Percentiles rank a stretch among this genome's conserved stretches.
phyloP scores from a whole-genome alignment of 2,888 invertebrate genomes.

The Hoplodrina ambigua region DNA sequence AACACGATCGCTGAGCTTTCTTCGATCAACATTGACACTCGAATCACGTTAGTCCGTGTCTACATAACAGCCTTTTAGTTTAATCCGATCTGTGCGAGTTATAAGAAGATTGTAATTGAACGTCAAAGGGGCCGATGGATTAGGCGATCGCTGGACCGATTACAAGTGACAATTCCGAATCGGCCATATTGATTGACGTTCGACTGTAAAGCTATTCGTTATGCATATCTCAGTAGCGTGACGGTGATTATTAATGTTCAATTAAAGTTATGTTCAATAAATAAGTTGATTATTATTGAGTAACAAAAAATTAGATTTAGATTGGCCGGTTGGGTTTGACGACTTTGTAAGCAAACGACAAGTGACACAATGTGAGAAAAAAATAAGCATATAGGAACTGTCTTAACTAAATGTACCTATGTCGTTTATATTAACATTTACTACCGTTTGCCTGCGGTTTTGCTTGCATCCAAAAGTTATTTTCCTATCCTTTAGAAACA shows the following conservation, averaged over 20 bases:
- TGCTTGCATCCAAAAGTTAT: no score
- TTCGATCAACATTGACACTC: constrained; percentile 71
- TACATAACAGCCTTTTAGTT: constrained; percentile 85
- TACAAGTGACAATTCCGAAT: constrained; percentile 81
- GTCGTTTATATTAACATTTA: no score
- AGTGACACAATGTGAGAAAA: constrained; percentile 27
- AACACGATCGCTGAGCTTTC: constrained; percentile 54
- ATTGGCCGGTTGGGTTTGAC: constrained; percentile 14
- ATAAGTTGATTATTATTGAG: constrained; percentile 54
- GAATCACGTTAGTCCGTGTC: constrained; percentile 78
- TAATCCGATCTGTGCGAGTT: constrained; percentile 81
- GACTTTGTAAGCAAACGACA: constrained; percentile 14
- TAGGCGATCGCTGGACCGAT: constrained; percentile 69
- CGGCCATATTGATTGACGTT: constrained; percentile 77
- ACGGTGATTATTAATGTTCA: constrained; percentile 75
- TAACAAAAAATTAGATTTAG: constrained; percentile 46
- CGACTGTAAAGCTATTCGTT: constrained; percentile 67
- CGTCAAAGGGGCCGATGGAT: constrained; percentile 82
- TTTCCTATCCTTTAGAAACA: no score
- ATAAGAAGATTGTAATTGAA: constrained; percentile 87
- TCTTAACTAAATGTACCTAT: neutral
- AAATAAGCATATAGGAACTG: neutral
- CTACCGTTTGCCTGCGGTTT: no score
- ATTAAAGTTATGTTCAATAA: constrained; percentile 64
- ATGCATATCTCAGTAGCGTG: constrained; percentile 72